These are phyloP conservation scores for Campylorhamphus procurvoides DNA, from an alignment of 2,113 vertebrate species.

Conservation along the genomic window DNA sequence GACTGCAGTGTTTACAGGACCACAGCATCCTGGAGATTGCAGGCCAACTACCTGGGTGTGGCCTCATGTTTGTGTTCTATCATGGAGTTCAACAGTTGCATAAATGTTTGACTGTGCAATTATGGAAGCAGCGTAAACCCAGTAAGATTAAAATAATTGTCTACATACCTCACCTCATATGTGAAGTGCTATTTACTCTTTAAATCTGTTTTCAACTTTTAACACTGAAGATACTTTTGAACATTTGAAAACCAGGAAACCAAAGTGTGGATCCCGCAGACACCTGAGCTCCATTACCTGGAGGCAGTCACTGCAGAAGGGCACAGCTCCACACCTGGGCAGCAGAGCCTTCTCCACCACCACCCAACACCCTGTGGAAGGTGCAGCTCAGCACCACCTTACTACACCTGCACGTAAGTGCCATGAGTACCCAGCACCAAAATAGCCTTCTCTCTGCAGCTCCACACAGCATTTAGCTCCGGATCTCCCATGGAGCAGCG, in stretches of 20 bases:
- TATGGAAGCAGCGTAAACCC: neutral
- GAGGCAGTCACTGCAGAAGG: neutral
- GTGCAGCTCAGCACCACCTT: rapidly evolving
- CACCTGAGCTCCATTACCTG: neutral
- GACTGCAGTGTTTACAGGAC: neutral
- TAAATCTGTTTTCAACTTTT: neutral
- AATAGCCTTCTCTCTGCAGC: neutral
- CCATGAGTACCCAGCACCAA: neutral
- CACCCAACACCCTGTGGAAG: rapidly evolving
- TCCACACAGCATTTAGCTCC: rapidly evolving
- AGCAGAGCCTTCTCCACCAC: neutral
- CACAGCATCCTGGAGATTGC: neutral
- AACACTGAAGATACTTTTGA: neutral
- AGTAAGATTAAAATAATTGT: neutral
- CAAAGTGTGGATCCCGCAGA: rapidly evolving
- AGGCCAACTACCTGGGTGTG: neutral
- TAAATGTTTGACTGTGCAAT: neutral
- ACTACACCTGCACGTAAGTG: neutral
- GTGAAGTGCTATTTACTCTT: neutral
- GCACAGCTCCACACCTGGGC: rapidly evolving
- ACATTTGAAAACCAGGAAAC: neutral
- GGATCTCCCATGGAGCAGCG: rapidly evolving
- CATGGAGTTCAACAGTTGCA: neutral
- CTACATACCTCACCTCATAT: neutral
- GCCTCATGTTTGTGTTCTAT: neutral